phyloP scores from a whole-genome alignment of 2,113 vertebrate genomes.

The Vicugna pacos region DNA sequence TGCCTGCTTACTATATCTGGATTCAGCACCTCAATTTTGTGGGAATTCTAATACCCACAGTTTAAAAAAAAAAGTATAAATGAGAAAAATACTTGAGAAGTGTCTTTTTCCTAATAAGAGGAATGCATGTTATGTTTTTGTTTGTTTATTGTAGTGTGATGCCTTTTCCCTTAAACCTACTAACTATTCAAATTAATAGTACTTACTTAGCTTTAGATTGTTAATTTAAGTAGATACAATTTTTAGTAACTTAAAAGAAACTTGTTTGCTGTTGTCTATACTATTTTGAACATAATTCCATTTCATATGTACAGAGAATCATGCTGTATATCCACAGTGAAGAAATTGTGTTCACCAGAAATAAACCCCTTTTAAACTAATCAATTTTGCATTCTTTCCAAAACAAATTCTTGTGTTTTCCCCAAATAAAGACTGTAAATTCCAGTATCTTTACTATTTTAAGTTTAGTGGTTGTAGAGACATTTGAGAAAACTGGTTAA shows the following conservation, averaged over 20 bases:
- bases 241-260: constrained; percentile 72
- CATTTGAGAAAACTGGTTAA: constrained; percentile 28
- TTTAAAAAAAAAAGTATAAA: constrained; percentile 72
- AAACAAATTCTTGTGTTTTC: constrained; percentile 64
- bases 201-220: constrained; percentile 73
- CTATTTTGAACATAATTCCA: constrained; percentile 72
- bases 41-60: constrained; percentile 70
- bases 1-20: constrained; percentile 73
- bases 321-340: constrained; percentile 75
- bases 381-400: constrained; percentile 80
- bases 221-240: constrained; percentile 66
- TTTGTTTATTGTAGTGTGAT: constrained; percentile 85
- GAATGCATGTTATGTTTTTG: constrained; percentile 87
- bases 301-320: constrained; percentile 73
- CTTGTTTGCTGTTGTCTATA: constrained; percentile 75
- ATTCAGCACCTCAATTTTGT: constrained; percentile 79
- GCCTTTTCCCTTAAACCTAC: constrained; percentile 86
- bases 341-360: constrained; percentile 80
- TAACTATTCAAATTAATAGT: constrained; percentile 85
- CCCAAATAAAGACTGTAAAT: constrained; percentile 67
- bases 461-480: constrained; percentile 33
- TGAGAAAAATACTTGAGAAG: constrained; percentile 68
- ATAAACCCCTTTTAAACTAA: constrained; percentile 82
- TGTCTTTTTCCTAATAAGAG: constrained; percentile 76
- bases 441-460: constrained; percentile 47